These are phyloP conservation scores for Spilogale gracilis DNA, from an alignment of 2,113 vertebrate species.

Conservation along the genomic window DNA sequence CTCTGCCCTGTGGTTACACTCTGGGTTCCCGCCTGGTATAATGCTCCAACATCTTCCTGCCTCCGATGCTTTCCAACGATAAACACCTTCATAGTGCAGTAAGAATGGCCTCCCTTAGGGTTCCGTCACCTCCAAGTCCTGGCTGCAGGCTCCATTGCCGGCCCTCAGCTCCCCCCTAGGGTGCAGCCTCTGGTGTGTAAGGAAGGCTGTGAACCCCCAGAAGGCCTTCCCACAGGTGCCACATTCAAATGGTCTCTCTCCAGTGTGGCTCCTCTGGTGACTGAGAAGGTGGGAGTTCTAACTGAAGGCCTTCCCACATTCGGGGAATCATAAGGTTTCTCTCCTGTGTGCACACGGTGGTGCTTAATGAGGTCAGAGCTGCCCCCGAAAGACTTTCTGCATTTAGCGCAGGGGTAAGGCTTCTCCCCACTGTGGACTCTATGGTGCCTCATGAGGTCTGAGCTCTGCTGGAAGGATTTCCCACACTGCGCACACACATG, in stretches of 20 bases:
- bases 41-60: neutral
- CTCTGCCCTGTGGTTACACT: too few relatives aligned
- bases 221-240: conserved; percentile 54
- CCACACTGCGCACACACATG: conserved; percentile 43
- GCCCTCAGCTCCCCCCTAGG: too few relatives aligned
- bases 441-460: neutral
- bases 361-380: conserved; percentile 69
- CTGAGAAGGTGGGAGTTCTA: neutral
- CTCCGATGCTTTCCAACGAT: neutral
- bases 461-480: conserved; percentile 44
- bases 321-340: neutral
- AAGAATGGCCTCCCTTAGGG: neutral
- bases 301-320: neutral
- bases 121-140: neutral
- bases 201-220: neutral
- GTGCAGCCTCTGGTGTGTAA: neutral
- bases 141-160: neutral
- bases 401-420: conserved; percentile 52
- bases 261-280: neutral
- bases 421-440: conserved; percentile 58
- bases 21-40: too few relatives aligned
- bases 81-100: conserved; percentile 1
- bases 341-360: neutral
- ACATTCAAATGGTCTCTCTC: neutral
- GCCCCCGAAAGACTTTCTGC: conserved; percentile 49